Evolutionary conservation across 1,140 invertebrate genomes (phyloP).

Genomic region (Piezodorus guildinii): DNA sequence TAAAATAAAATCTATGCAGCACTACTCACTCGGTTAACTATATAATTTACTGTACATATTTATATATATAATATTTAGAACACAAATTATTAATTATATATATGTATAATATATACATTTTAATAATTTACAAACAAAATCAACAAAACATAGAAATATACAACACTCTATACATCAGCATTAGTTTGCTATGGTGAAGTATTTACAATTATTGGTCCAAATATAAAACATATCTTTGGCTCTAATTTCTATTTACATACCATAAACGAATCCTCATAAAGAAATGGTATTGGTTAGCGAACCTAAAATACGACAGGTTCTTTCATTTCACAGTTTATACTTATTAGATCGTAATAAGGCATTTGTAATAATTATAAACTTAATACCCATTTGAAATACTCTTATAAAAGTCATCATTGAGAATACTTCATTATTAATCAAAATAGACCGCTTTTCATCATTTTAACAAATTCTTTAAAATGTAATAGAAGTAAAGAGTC

Average conservation of each 20-base stretch:
- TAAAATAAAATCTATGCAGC: slow-evolving; percentile 18
- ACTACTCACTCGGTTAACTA: slow-evolving; percentile 15
- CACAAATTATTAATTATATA: slow-evolving; percentile 1
- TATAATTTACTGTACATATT: slow-evolving; percentile 19
- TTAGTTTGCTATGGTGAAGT: background rate
- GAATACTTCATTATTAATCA: no score
- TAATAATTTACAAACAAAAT: slow-evolving; percentile 10
- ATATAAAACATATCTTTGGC: slow-evolving; percentile 15
- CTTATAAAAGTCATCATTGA: no score
- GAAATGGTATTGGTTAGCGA: no score
- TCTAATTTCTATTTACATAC: slow-evolving; percentile 1
- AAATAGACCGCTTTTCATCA: no score
- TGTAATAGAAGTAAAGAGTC: no score
- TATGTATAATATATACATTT: slow-evolving; percentile 10
- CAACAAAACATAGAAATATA: slow-evolving; percentile 14
- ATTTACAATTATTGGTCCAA: slow-evolving; percentile 16
- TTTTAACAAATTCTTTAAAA: no score
- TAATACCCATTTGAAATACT: no score
- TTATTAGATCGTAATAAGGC: no score
- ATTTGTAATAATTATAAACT: no score
- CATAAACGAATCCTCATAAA: background rate
- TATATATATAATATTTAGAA: slow-evolving; percentile 17
- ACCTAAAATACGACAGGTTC: no score
- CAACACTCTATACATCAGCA: slow-evolving; percentile 13
- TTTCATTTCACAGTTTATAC: no score